These are phyloP conservation scores for Poliocrania exsul DNA, from an alignment of 2,797 vertebrate species.

Conservation along the genomic window DNA sequence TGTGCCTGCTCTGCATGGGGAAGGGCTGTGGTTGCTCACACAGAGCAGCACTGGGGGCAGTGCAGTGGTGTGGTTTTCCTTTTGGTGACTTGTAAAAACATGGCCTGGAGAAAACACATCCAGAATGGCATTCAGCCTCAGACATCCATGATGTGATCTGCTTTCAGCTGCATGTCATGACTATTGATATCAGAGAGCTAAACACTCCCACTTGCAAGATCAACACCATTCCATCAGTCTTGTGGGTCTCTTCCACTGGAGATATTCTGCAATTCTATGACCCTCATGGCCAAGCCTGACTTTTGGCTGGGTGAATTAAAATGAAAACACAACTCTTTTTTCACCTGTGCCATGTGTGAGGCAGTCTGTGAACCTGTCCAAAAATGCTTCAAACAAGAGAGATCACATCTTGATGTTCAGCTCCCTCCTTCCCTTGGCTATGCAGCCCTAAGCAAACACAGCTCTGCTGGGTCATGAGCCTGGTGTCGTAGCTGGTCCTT, in stretches of 20 bases:
- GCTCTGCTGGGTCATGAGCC: not conserved
- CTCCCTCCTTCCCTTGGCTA: not conserved
- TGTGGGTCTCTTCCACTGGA: not conserved
- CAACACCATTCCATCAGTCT: not conserved
- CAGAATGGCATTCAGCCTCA: not conserved
- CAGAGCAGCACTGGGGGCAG: not conserved
- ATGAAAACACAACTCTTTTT: not conserved
- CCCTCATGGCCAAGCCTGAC: not conserved
- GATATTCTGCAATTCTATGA: not conserved
- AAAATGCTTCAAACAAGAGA: not conserved
- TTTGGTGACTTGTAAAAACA: not conserved
- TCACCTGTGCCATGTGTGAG: accelerated
- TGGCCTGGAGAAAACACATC: not conserved
- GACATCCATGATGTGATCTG: not conserved
- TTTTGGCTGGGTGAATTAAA: not conserved
- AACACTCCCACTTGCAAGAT: not conserved
- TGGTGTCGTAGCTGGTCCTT: not conserved
- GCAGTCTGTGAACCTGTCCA: not conserved
- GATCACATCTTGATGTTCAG: not conserved
- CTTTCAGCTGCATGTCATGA: not conserved
- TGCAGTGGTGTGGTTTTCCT: not conserved
- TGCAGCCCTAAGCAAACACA: not conserved
- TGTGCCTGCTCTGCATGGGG: not conserved
- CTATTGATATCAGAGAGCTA: not conserved
- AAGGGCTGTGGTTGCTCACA: not conserved